A percentile compares a stretch with the other conserved stretches of the same genome.
phyloP scores from a whole-genome alignment of 2,888 invertebrate species.

The Calliopum simillimum region DNA sequence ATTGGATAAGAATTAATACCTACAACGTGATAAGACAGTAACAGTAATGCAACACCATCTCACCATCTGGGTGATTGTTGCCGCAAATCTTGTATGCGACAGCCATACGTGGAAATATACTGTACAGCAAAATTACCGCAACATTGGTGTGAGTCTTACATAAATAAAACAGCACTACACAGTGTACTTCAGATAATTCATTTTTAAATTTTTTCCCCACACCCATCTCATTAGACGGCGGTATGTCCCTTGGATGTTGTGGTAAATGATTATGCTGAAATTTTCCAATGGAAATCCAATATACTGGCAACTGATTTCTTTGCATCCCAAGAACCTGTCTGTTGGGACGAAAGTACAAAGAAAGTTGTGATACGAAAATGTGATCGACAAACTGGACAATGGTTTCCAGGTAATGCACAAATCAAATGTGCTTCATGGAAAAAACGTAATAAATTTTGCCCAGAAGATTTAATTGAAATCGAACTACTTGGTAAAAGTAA shows the following conservation, averaged over 20 bases:
- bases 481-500: conserved; percentile 12
- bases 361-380: conserved; percentile 50
- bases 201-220: no score
- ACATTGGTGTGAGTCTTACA: no score
- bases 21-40: no score
- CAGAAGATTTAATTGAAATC: conserved; percentile 55
- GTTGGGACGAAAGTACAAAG: conserved; percentile 45
- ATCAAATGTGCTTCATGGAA: conserved; percentile 42
- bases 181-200: no score
- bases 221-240: not conserved
- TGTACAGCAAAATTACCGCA: no score
- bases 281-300: conserved; percentile 46
- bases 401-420: conserved; percentile 40
- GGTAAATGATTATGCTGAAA: conserved; percentile 11
- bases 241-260: conserved; percentile 4
- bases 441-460: conserved; percentile 50
- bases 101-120: no score
- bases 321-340: conserved; percentile 46
- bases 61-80: no score
- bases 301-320: conserved; percentile 42
- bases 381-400: conserved; percentile 46
- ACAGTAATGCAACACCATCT: no score
- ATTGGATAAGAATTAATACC: no score
- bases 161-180: no score
- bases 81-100: no score